Conservation (phyloP, 2,113 vertebrate genomes). For the Calidris pugnax region DNA sequence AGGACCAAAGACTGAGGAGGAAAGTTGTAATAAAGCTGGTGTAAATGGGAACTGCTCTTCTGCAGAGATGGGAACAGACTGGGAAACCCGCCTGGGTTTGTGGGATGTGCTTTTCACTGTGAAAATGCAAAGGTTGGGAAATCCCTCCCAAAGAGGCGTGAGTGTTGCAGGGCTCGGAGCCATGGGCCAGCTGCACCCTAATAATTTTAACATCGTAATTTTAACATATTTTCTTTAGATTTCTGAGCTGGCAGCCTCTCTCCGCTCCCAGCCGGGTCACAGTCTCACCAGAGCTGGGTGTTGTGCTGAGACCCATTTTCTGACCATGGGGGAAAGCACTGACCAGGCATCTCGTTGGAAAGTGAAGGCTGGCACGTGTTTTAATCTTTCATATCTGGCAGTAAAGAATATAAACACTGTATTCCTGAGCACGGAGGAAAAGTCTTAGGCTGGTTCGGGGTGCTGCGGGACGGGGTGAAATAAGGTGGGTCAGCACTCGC, state of each 20-base stretch:
- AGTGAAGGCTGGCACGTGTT: background rate
- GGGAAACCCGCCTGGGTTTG: rapidly evolving
- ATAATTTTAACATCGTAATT: background rate
- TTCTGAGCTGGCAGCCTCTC: background rate
- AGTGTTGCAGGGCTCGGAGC: background rate
- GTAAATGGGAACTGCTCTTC: background rate
- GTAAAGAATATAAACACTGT: background rate
- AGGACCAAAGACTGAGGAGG: background rate
- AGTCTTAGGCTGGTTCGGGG: background rate
- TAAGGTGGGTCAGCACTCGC: rapidly evolving
- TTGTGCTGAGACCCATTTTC: background rate
- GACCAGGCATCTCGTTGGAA: background rate
- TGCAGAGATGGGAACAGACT: rapidly evolving
- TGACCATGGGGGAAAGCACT: background rate
- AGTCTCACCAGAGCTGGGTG: rapidly evolving
- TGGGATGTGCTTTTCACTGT: rapidly evolving
- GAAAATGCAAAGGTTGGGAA: background rate
- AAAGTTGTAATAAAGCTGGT: rapidly evolving
- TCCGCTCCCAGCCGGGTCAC: rapidly evolving
- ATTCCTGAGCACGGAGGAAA: background rate
- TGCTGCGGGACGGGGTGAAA: background rate
- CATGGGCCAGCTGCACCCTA: rapidly evolving
- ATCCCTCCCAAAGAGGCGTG: rapidly evolving
- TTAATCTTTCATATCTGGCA: background rate
- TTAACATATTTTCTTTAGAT: background rate